These are phyloP conservation scores for Helogale parvula DNA, from an alignment of 2,113 vertebrate species.

Conservation along the genomic window DNA sequence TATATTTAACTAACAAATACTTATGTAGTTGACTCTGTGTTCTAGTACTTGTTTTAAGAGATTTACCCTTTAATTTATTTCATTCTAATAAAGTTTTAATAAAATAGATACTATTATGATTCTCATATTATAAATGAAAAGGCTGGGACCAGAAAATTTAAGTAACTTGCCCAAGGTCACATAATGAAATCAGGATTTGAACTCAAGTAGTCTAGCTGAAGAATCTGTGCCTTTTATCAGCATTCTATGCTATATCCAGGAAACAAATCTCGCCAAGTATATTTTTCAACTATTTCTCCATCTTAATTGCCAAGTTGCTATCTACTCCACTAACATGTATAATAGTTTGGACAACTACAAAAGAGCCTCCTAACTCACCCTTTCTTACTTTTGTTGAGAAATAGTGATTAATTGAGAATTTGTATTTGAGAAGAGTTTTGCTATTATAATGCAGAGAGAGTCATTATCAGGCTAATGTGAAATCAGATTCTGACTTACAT, in stretches of 20 bases:
- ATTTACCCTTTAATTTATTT: neutral
- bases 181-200: neutral
- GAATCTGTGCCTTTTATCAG: neutral
- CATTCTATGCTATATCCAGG: neutral
- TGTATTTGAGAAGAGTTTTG: neutral
- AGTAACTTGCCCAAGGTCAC: neutral
- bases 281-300: neutral
- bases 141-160: neutral
- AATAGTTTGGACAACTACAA: neutral
- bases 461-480: neutral
- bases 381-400: neutral
- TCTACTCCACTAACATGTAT: neutral
- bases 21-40: neutral
- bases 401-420: neutral
- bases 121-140: neutral
- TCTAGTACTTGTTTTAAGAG: neutral
- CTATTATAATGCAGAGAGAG: neutral
- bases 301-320: neutral
- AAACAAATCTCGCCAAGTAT: neutral
- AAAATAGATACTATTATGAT: neutral
- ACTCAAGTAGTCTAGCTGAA: neutral
- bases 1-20: neutral
- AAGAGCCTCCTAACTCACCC: neutral
- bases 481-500: neutral
- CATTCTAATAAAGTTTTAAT: neutral